Conservation (phyloP, 2,113 vertebrate species). For the Clarias gariepinus region DNA sequence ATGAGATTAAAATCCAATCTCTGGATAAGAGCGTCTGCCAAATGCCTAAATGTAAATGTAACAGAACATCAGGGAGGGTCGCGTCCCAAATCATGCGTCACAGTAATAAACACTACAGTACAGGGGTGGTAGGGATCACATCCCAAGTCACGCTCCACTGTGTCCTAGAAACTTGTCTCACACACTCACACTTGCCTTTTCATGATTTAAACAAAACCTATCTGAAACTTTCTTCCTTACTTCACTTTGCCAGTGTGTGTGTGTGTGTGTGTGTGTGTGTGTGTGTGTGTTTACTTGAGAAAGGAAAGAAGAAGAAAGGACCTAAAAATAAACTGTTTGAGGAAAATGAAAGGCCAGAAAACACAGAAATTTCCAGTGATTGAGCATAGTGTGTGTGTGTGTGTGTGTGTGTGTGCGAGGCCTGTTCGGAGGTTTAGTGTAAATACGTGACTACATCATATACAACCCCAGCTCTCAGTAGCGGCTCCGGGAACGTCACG, state of each 20-base stretch:
- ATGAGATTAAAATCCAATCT: no score
- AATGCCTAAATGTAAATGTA: no score
- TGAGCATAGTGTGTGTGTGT: neutral
- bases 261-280: neutral
- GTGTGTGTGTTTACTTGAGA: neutral
- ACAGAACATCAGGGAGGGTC: no score
- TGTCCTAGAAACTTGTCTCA: neutral
- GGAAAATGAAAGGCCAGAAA: conserved; percentile 3
- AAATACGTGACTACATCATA: neutral
- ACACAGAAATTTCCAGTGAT: neutral
- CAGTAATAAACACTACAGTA: no score
- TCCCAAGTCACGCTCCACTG: no score
- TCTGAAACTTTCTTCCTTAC: neutral
- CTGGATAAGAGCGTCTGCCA: no score
- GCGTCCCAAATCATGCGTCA: no score
- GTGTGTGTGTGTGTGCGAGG: neutral
- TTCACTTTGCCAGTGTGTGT: neutral
- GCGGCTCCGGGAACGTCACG: neutral
- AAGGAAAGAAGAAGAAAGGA: neutral
- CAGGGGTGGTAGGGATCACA: no score
- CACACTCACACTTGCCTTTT: neutral
- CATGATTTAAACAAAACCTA: neutral
- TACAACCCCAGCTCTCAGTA: neutral
- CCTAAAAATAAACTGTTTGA: conserved; percentile 10
- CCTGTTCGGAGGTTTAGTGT: neutral